phyloP scores from a whole-genome alignment of 2,888 invertebrate species.

The Agriotes lineatus region DNA sequence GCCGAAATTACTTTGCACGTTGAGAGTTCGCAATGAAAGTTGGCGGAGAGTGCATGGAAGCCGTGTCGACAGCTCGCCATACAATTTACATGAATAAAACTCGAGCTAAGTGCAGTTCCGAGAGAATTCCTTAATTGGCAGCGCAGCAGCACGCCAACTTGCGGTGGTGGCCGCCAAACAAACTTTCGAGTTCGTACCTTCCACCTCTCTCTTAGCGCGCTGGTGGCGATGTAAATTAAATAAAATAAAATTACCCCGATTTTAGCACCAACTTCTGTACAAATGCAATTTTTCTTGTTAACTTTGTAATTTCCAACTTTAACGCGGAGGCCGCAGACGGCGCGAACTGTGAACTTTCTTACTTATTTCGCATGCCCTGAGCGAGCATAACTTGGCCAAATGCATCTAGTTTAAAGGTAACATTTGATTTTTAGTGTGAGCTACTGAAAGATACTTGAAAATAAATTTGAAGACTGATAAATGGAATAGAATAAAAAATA shows the following conservation, averaged over 20 bases:
- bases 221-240: constrained; percentile 9
- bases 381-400: too few species aligned
- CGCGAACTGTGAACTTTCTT: too few species aligned
- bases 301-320: not conserved
- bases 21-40: constrained; percentile 10
- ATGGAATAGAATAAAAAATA: too few species aligned
- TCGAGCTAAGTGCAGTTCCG: constrained; percentile 46
- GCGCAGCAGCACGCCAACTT: constrained; percentile 23
- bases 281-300: not conserved
- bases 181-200: constrained; percentile 10
- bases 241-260: constrained; percentile 9
- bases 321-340: not conserved
- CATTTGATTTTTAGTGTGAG: too few species aligned
- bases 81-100: constrained; percentile 49
- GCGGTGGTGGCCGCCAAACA: constrained; percentile 2
- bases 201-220: not conserved
- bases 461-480: too few species aligned
- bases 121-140: constrained; percentile 46
- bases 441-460: too few species aligned
- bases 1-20: constrained; percentile 21
- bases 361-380: too few species aligned
- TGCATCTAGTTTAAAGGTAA: too few species aligned
- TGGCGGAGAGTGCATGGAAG: constrained; percentile 12
- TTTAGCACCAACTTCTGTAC: not conserved
- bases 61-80: constrained; percentile 36